These are phyloP conservation scores for Microcebus griseorufus DNA, from an alignment of 2,113 vertebrate species.

Conservation along the genomic window DNA sequence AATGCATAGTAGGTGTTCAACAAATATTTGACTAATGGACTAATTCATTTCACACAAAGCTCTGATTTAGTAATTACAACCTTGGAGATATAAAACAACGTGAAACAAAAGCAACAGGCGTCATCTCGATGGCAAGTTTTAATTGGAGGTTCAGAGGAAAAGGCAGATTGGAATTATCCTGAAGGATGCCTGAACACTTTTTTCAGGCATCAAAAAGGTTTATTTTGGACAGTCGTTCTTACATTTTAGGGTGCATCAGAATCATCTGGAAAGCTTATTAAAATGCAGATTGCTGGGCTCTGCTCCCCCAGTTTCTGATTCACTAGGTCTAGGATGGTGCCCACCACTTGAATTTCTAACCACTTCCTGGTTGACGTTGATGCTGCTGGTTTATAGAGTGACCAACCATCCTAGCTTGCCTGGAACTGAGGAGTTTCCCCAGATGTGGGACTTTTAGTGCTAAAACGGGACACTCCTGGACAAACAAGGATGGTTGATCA, in stretches of 20 bases:
- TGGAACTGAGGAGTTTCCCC: not conserved
- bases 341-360: not conserved
- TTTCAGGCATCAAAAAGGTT: not conserved
- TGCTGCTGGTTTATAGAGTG: not conserved
- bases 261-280: not conserved
- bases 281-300: not conserved
- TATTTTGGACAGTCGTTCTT: not conserved
- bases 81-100: slow-evolving; percentile 36
- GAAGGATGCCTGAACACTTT: not conserved
- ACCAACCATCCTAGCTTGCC: not conserved
- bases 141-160: slow-evolving; percentile 34
- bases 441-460: not conserved
- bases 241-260: not conserved
- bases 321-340: not conserved
- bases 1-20: not conserved
- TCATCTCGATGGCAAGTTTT: not conserved
- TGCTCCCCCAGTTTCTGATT: not conserved
- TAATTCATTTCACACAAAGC: slow-evolving; percentile 9
- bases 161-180: not conserved
- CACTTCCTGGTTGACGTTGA: not conserved
- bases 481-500: not conserved
- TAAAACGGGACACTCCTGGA: not conserved
- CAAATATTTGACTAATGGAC: not conserved
- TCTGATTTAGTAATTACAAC: slow-evolving; percentile 29
- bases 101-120: not conserved